phyloP scores from a whole-genome alignment of 2,113 vertebrate species.

The Bufo bufo region DNA sequence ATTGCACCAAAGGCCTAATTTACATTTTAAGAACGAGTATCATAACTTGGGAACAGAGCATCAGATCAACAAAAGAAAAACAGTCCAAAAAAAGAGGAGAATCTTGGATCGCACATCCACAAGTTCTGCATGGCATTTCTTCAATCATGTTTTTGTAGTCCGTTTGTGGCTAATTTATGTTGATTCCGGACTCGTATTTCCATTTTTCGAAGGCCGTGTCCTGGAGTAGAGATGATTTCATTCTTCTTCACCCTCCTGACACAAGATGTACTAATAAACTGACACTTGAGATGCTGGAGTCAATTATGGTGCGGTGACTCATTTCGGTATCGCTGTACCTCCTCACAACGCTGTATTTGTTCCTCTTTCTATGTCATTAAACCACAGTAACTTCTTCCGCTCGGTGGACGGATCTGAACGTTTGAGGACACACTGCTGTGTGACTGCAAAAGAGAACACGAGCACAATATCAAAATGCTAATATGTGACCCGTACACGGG shows the following conservation, averaged over 20 bases:
- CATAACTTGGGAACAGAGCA: too few species aligned
- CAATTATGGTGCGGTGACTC: constrained; percentile 33
- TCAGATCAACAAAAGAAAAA: too few species aligned
- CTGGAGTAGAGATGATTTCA: constrained; percentile 1
- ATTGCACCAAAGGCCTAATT: too few species aligned
- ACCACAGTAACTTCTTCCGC: not conserved
- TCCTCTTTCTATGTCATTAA: constrained; percentile 15
- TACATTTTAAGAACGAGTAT: too few species aligned
- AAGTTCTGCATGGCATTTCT: too few species aligned
- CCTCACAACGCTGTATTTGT: not conserved
- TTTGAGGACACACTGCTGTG: not conserved
- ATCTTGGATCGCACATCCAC: too few species aligned
- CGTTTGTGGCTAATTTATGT: too few species aligned
- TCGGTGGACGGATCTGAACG: not conserved
- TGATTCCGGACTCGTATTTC: not conserved
- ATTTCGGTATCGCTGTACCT: not conserved
- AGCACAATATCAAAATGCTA: not conserved
- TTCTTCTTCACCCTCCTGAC: constrained; percentile 13
- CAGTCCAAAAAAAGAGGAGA: too few species aligned
- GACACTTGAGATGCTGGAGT: constrained; percentile 10
- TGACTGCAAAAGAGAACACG: too few species aligned
- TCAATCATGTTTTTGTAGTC: too few species aligned
- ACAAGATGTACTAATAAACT: constrained; percentile 1
- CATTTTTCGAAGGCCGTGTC: not conserved
- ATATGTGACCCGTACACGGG: not conserved